Base-by-base conservation (phyloP, 2,113 vertebrate genomes). In the Rhinogobius similis region DNA sequence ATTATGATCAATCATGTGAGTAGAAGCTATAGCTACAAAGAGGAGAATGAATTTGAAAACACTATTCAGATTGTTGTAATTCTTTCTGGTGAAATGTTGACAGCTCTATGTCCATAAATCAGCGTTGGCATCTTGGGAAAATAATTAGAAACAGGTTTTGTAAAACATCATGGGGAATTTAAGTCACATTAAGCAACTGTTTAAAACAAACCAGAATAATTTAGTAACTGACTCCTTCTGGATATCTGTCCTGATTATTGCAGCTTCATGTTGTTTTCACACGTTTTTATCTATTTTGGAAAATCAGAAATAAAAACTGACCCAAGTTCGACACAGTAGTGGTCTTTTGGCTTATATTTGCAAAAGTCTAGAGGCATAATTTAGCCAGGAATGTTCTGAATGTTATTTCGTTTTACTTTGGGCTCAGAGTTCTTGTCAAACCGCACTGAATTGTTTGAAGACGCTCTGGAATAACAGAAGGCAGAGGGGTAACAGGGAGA, bases 311-410 rank as follows among this genome's bases (percentile, higher is more conserved):
- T 58, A 26, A 29, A 61, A 61, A 61, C 56, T 61, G 27, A 59
- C 55, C 55, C 9, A n/a, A 10, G 27, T 5, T 32, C 7, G 1
- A 36, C 56, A 59, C 26, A 32, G 52, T 55, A 18, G 18, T 61
- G 20, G 20, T 61, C 20, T 61, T 55, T 21, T 38, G 58, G 58
- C n/a, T 61, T 61, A n/a, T 38, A 36, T 61, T 61, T 26, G 24
- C 53, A 56, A 56, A n/a, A 56, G 53, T 56, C 53, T 56, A 18
- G 58, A 36, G 38, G 18, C 29, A 61, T 61, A 2, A 50, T 74
- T 73, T 26, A 50, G 32, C 12, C 39, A 76, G 72, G 81, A 85
- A 85, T 86, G 84, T 66, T 53, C 76, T 61, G 76, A 78, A 78
- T 75, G 70, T 62, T 55, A 78, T 84, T 79, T 71, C 27, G 71